A percentile compares a stretch with the other conserved stretches of the same genome.
Conservation (phyloP, 1,140 invertebrate genomes). For the Liolophura sinensis region DNA sequence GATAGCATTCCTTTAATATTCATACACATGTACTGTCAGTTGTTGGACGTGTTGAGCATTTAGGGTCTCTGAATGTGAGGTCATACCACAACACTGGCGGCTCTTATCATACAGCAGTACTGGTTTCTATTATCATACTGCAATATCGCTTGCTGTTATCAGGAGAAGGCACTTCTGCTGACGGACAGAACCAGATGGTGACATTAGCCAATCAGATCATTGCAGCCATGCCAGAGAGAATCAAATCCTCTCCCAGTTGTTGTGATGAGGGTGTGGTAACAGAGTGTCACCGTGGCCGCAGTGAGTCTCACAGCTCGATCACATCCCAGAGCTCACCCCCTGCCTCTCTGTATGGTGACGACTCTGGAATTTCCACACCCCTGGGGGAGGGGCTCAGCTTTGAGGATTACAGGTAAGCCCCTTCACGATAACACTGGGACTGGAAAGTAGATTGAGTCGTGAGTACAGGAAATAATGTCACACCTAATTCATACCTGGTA, state of each 20-base stretch:
- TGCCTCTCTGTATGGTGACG: constrained; percentile 45
- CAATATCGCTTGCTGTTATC: neutral
- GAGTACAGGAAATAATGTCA: too few species aligned
- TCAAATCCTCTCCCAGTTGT: constrained; percentile 68
- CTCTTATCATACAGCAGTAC: too few species aligned
- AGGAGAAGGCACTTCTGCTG: neutral
- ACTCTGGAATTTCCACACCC: constrained; percentile 55
- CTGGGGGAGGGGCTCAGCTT: constrained; percentile 55
- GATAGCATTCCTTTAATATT: too few species aligned
- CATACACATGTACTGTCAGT: too few species aligned
- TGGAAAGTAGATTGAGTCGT: too few species aligned
- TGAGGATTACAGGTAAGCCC: constrained; percentile 51
- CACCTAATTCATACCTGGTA: too few species aligned
- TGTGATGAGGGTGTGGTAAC: constrained; percentile 30
- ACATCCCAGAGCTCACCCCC: constrained; percentile 47
- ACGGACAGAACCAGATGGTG: constrained; percentile 72
- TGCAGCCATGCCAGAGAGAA: constrained; percentile 93
- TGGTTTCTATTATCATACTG: too few species aligned
- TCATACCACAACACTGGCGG: too few species aligned
- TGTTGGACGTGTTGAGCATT: too few species aligned
- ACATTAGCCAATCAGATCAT: constrained; percentile 97
- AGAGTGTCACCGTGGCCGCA: constrained; percentile 36
- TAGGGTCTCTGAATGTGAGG: too few species aligned
- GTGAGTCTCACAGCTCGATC: constrained; percentile 51
- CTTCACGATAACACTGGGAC: neutral